Evolutionary conservation across 2,797 vertebrate genomes (phyloP), one percentile per base, ranked within the genome.

Genomic region (Phoeniculus purpureus): DNA sequence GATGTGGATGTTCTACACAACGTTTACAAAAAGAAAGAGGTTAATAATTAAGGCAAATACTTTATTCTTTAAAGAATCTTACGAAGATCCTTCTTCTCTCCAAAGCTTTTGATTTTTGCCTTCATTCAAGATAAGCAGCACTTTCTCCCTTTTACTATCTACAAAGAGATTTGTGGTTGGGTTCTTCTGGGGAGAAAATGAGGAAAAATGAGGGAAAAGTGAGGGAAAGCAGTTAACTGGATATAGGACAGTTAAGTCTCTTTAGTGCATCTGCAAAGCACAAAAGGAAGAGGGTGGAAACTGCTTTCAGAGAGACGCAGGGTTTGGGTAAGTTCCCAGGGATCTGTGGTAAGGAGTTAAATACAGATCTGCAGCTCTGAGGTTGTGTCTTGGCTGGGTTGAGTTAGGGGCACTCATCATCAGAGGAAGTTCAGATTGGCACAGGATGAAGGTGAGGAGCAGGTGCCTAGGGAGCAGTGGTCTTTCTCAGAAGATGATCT

Each of bases 331-430:
- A 64, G 21, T 58, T 75, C 40, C 68, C 62, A 37, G 6, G 26
- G 43, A 23, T 70, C 25, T 58, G 34, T 58, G 77, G 55, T 79
- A 32, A 68, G 54, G 65, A 56, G 87, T 93, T 91, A 95, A 90
- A 90, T 94, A 81, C 5, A 13, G 92, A 94, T 90, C 89, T 88
- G 56, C 81, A 71, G 61, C 59, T 87, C 40, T 26, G 74, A 72
- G 54, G 26, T 64, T 58, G 37, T 66, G 65, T 85, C 65, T 91
- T 79, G 85, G 61, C 70, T 86, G 14, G 43, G 0, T 68, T 76
- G 65, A 82, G 92, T 82, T 79, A 61, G 58, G 52, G 95, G 92
- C 86, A 48, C 91, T 95, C 89, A 31, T 93, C 86, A 94, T 54
- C 26, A 83, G 86, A 96, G 86, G 92, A 81, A 87, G 62, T 94